These are phyloP conservation scores for Ptychochromis oligacanthus DNA, from an alignment of 2,113 vertebrate species.

Conservation along the genomic window DNA sequence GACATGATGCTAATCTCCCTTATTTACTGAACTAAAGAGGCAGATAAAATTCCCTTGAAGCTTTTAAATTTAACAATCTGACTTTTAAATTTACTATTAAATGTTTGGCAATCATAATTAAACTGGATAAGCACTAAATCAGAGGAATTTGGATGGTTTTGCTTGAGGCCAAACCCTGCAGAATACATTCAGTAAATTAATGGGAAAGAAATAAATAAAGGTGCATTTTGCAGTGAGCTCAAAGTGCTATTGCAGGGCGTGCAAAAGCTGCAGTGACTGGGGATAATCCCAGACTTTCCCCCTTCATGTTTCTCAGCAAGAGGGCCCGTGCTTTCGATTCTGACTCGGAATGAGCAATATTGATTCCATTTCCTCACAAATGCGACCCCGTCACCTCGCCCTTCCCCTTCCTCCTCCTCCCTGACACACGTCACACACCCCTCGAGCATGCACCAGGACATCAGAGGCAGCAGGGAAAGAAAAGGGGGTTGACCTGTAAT, in stretches of 20 bases:
- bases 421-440: conserved; percentile 2
- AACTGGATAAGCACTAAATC: background rate
- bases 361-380: conserved; percentile 40
- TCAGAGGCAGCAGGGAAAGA: conserved; percentile 17
- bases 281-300: conserved; percentile 42
- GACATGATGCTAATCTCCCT: background rate
- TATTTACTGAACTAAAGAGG: background rate
- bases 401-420: background rate
- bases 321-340: conserved; percentile 4
- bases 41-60: background rate
- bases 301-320: conserved; percentile 20
- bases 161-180: background rate
- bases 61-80: background rate
- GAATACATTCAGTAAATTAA: background rate
- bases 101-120: background rate
- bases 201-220: background rate
- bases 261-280: background rate
- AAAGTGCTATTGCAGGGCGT: background rate
- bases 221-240: background rate
- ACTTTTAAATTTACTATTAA: background rate
- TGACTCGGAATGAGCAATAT: conserved; percentile 37
- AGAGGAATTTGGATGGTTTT: background rate
- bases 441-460: conserved; percentile 30
- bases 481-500: conserved; percentile 1
- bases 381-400: background rate